These are phyloP conservation scores for Eumaeus atala DNA, from an alignment of 1,140 invertebrate species.

Conservation along the genomic window DNA sequence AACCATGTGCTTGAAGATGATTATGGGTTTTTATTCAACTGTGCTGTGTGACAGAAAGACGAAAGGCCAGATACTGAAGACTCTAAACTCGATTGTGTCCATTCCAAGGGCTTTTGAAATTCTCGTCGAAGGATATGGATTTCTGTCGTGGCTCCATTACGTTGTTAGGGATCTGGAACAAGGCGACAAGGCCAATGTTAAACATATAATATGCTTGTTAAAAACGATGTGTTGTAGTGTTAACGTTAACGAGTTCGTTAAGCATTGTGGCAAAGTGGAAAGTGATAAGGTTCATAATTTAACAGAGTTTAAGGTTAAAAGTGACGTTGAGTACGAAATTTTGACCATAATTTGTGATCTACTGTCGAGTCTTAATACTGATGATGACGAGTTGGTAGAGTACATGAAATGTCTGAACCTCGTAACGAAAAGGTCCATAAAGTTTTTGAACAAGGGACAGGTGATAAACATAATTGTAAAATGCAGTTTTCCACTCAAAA, in stretches of 20 bases:
- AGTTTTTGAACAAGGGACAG: conserved; percentile 49
- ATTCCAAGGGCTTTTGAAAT: conserved; percentile 77
- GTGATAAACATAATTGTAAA: conserved; percentile 40
- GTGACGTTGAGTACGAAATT: conserved; percentile 52
- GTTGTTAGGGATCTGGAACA: conserved; percentile 38
- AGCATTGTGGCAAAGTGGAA: conserved; percentile 29
- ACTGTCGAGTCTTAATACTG: conserved; percentile 29
- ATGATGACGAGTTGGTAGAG: conserved; percentile 37
- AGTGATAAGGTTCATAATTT: conserved; percentile 29
- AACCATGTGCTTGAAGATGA: conserved; percentile 74
- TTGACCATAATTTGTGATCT: conserved; percentile 41
- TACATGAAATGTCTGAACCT: conserved; percentile 44
- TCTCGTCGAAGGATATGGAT: conserved; percentile 76
- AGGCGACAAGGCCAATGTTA: conserved; percentile 39
- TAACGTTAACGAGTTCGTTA: conserved; percentile 35
- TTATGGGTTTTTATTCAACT: conserved; percentile 73
- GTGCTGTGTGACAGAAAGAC: conserved; percentile 66
- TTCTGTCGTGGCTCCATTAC: conserved; percentile 77
- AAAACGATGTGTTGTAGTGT: conserved; percentile 47
- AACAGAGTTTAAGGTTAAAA: conserved; percentile 46
- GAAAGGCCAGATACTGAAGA: conserved; percentile 78
- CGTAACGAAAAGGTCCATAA: conserved; percentile 48
- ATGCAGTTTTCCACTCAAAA: conserved; percentile 26
- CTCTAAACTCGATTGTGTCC: conserved; percentile 75
- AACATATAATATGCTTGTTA: conserved; percentile 34